Conservation (phyloP, 2,888 invertebrate species). For the Imbricaverruca yamaguchii region DNA sequence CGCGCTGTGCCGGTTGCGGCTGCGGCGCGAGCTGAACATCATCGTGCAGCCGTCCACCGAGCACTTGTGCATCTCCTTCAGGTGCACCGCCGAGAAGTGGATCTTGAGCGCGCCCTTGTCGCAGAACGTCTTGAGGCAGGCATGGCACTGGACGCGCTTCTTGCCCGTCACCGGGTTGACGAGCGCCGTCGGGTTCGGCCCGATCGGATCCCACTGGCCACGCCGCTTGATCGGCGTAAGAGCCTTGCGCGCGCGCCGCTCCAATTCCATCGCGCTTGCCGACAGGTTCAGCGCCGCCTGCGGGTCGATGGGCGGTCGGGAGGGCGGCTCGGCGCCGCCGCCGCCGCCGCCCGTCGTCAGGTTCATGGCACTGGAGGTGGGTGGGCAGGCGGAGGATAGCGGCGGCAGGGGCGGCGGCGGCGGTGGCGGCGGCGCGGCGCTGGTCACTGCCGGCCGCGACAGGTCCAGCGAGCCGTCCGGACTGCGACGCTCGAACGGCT, state of each 20-base stretch:
- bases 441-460: constrained; percentile 45
- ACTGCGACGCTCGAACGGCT: constrained; percentile 72
- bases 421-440: constrained; percentile 28
- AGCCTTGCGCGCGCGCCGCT: constrained; percentile 29
- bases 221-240: constrained; percentile 40
- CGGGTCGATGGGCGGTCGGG: constrained; percentile 31
- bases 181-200: constrained; percentile 63
- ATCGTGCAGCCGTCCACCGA: constrained; percentile 97
- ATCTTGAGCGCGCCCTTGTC: constrained; percentile 99
- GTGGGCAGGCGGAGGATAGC: constrained; percentile 30
- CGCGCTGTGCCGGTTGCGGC: constrained; percentile 91
- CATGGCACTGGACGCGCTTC: constrained; percentile 95
- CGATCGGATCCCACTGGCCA: constrained; percentile 42
- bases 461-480: constrained; percentile 21
- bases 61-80: constrained; percentile 99
- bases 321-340: constrained; percentile 33
- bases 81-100: constrained; percentile 96
- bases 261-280: constrained; percentile 30
- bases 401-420: constrained; percentile 27
- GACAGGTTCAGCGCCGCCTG: constrained; percentile 23
- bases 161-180: constrained; percentile 90
- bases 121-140: constrained; percentile 97
- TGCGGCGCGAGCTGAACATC: constrained; percentile 97
- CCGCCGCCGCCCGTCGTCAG: constrained; percentile 34
- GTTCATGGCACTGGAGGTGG: constrained; percentile 34